Conservation (phyloP, 2,888 invertebrate genomes). For the Steinernema hermaphroditum region DNA sequence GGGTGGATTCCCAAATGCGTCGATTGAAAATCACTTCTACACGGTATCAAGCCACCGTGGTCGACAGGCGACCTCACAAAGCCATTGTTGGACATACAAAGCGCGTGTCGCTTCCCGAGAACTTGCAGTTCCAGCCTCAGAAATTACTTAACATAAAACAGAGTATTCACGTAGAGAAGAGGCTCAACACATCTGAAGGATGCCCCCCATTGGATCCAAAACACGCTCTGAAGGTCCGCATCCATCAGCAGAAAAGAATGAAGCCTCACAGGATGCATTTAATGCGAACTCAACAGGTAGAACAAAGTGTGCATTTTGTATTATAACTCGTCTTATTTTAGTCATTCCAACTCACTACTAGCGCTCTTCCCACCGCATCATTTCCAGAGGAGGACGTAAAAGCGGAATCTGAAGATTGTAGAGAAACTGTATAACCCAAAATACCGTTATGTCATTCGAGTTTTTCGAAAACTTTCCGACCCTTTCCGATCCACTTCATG, state of each 20-base stretch:
- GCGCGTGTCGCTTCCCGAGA: constrained; percentile 67
- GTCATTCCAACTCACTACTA: not conserved
- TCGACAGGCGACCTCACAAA: constrained; percentile 32
- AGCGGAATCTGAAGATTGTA: not conserved
- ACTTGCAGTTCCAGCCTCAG: constrained; percentile 67
- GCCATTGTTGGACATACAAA: constrained; percentile 44
- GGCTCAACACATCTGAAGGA: constrained; percentile 42
- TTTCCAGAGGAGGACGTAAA: constrained; percentile 19
- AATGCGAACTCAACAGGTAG: constrained; percentile 33
- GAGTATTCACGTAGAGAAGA: constrained; percentile 67
- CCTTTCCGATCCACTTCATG: too few species aligned
- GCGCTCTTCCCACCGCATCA: not conserved
- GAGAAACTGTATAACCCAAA: not conserved
- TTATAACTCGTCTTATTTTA: not conserved
- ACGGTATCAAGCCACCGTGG: not conserved
- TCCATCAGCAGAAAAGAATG: constrained; percentile 68
- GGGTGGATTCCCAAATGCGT: constrained; percentile 37
- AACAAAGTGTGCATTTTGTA: constrained; percentile 49
- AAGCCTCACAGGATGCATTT: constrained; percentile 12
- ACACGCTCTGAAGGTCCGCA: constrained; percentile 62
- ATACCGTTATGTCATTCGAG: not conserved
- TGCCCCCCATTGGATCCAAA: constrained; percentile 37
- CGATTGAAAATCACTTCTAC: constrained; percentile 33
- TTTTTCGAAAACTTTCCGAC: too few species aligned
- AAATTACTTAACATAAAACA: constrained; percentile 67